Evolutionary conservation across 2,888 invertebrate species (phyloP).

Genomic region (Campopleginae sp.): DNA sequence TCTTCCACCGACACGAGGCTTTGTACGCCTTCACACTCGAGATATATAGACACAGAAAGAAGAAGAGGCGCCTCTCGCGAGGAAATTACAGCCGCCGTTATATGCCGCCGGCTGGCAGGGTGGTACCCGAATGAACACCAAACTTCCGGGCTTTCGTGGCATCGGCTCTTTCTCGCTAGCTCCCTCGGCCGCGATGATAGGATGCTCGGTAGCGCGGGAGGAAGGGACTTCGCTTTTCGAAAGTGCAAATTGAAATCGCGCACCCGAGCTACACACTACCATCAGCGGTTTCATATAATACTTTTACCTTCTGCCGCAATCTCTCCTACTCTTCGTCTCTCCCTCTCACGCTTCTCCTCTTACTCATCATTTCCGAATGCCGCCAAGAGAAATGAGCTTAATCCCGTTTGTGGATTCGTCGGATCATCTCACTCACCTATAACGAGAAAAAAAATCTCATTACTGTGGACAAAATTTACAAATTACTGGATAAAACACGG

Average conservation of each 20-base stretch:
- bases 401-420: constrained; percentile 36
- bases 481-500: not conserved
- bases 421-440: constrained; percentile 55
- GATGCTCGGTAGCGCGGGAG: constrained; percentile 26
- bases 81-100: constrained; percentile 69
- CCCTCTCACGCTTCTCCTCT: not conserved
- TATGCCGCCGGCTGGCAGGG: constrained; percentile 63
- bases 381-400: constrained; percentile 26
- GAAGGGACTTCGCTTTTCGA: constrained; percentile 51
- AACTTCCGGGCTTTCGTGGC: constrained; percentile 65
- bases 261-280: constrained; percentile 48
- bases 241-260: constrained; percentile 68
- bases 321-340: constrained; percentile 17
- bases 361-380: constrained; percentile 26
- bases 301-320: constrained; percentile 22
- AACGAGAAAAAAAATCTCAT: constrained; percentile 36
- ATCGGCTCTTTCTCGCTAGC: constrained; percentile 41
- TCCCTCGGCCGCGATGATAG: constrained; percentile 43
- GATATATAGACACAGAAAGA: constrained; percentile 32
- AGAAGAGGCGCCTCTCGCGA: constrained; percentile 64
- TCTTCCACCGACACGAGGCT: constrained; percentile 23
- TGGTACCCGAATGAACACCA: constrained; percentile 65
- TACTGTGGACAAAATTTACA: not conserved
- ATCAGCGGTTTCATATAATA: constrained; percentile 35
- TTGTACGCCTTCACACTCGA: constrained; percentile 31